Percentiles rank a stretch among this genome's conserved stretches.
Conservation (phyloP, 2,797 vertebrate genomes). For the Alcedo quadribrachys region DNA sequence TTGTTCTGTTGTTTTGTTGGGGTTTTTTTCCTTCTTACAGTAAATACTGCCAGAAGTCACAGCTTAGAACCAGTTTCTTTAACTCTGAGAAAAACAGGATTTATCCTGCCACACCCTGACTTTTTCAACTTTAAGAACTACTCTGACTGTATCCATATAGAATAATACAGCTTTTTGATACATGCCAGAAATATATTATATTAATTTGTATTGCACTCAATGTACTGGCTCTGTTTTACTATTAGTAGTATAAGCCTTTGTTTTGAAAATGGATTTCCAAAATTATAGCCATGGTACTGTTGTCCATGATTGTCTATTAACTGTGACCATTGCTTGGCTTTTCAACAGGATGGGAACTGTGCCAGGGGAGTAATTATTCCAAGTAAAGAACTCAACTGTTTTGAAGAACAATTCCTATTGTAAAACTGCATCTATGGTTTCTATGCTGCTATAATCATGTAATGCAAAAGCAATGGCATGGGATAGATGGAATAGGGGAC, state of each 20-base stretch:
- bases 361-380: background rate
- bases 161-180: background rate
- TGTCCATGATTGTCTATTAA: background rate
- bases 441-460: background rate
- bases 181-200: background rate
- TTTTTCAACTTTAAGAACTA: background rate
- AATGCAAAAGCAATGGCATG: background rate
- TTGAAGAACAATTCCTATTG: slow-evolving; percentile 3
- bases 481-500: background rate
- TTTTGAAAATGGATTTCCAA: background rate
- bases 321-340: background rate
- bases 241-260: background rate
- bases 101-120: background rate
- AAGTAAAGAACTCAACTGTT: background rate
- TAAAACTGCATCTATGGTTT: background rate
- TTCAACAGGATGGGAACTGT: background rate
- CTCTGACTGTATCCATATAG: background rate
- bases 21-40: background rate
- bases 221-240: background rate
- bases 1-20: too few species aligned
- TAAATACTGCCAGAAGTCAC: background rate
- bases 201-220: background rate
- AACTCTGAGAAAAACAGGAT: background rate
- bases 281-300: background rate
- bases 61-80: background rate